Base-by-base conservation (phyloP, 2,113 vertebrate genomes). In the Calidris pugnax region DNA sequence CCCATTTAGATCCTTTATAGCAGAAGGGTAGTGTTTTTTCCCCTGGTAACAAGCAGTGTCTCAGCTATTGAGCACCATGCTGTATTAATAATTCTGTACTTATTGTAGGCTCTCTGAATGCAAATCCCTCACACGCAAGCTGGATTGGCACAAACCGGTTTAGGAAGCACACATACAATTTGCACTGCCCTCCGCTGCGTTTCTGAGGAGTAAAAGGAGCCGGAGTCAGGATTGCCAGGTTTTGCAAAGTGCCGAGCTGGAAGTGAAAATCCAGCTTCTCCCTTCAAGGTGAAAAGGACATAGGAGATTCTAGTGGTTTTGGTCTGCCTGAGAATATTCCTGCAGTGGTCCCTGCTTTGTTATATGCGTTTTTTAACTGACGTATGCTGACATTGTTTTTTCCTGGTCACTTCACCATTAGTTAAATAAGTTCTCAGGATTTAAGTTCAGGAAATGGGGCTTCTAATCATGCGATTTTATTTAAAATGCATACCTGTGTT, bases 201-300 rank as follows among this genome's bases (percentile, higher is more conserved):
- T 85, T 43, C 6, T 18, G 57, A 72, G 79, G 55, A 93, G 77
- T 57, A 75, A 82, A 87, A 93, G 71, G 84, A 97, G 77, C 81
- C 73, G 94, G 91, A 96, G 68, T 75, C 41, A 66, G 74, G 43
- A 55, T 5, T 91, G 73, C 94, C 94, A 87, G 69, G 50, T 96
- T 94, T 97, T 95, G 74, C 57, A 59, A 66, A 78, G 76, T 39
- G 50, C 90, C 6, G 2, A 73, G 87, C 77, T 89, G 67, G 57
- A 85, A 94, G 71, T 47, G 57, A 86, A 93, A 93, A 96, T 64
- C 80, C 83, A 89, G 88, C 89, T 76, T 89, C 67, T 94, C 59
- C 20, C 67, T 95, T 95, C 93, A 96, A 97, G 95, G 87, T 95
- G 95, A 88, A 92, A 95, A 96, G 92, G 90, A 93, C 87, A 20